phyloP scores from a whole-genome alignment of 2,797 vertebrate genomes.

The Hyperoplus immaculatus region DNA sequence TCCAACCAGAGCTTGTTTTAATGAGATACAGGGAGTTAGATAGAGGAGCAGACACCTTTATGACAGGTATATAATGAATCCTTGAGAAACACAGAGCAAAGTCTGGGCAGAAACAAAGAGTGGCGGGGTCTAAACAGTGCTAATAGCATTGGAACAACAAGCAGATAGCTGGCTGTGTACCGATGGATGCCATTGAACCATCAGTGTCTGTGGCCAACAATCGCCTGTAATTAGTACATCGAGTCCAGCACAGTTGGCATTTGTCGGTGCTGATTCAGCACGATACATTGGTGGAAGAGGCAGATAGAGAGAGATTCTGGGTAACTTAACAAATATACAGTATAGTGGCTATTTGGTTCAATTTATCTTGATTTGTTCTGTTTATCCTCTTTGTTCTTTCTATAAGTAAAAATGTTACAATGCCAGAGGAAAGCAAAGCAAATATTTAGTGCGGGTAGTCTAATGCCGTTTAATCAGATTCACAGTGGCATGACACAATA shows the following conservation, averaged over 20 bases:
- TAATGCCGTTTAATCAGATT: not conserved
- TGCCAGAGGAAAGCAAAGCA: not conserved
- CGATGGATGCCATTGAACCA: not conserved
- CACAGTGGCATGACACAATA: not conserved
- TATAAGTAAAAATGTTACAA: not conserved
- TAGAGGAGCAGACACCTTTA: slow-evolving; percentile 22
- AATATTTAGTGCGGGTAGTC: not conserved
- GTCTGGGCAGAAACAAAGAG: slow-evolving; percentile 11
- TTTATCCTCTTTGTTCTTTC: not conserved
- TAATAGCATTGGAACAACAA: not conserved
- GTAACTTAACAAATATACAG: not conserved
- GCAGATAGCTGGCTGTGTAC: not conserved
- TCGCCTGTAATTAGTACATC: not conserved
- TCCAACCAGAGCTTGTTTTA: slow-evolving; percentile 18
- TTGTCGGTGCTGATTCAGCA: slow-evolving; percentile 34
- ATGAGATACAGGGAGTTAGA: slow-evolving; percentile 22
- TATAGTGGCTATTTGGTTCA: not conserved
- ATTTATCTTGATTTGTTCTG: not conserved
- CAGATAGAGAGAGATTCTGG: not conserved
- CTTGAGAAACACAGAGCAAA: slow-evolving; percentile 15
- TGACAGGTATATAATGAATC: slow-evolving; percentile 27
- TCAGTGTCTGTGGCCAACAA: not conserved
- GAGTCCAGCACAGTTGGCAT: slow-evolving; percentile 1
- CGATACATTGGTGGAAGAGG: not conserved
- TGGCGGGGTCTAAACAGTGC: not conserved